phyloP scores from a whole-genome alignment of 2,113 vertebrate species.

The Ibidorhyncha struthersii region DNA sequence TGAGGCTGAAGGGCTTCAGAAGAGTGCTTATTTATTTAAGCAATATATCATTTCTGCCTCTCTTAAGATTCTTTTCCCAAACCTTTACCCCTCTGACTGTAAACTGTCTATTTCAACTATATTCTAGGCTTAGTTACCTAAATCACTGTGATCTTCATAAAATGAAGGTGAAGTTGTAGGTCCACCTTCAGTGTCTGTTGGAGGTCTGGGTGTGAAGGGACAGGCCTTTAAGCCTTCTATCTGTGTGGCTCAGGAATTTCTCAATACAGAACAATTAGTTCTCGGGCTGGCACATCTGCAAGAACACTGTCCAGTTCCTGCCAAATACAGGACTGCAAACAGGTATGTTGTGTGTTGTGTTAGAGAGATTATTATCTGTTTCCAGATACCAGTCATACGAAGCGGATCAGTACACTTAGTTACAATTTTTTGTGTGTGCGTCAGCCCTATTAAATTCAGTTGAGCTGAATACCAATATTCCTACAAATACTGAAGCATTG shows the following conservation, averaged over 20 bases:
- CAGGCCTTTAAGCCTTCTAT: background rate
- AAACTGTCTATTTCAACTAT: background rate
- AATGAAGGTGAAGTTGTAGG: background rate
- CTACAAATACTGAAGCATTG: background rate
- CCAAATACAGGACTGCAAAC: background rate
- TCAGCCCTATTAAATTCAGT: background rate
- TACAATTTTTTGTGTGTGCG: background rate
- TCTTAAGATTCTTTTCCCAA: background rate
- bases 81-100: background rate
- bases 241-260: background rate
- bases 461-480: background rate
- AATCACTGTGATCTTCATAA: background rate
- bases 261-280: background rate
- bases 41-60: too few species aligned
- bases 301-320: background rate
- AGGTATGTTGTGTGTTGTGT: background rate
- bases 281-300: slow-evolving; percentile 23
- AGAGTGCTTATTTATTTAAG: too few species aligned
- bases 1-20: too few species aligned
- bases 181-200: background rate
- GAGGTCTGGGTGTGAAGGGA: background rate
- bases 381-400: background rate
- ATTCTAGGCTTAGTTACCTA: background rate
- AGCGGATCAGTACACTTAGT: background rate
- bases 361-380: background rate